A percentile compares a stretch with the other conserved stretches of the same genome.
Evolutionary conservation across 2,888 invertebrate genomes (phyloP).

Genomic region (Caenorhabditis angaria): DNA sequence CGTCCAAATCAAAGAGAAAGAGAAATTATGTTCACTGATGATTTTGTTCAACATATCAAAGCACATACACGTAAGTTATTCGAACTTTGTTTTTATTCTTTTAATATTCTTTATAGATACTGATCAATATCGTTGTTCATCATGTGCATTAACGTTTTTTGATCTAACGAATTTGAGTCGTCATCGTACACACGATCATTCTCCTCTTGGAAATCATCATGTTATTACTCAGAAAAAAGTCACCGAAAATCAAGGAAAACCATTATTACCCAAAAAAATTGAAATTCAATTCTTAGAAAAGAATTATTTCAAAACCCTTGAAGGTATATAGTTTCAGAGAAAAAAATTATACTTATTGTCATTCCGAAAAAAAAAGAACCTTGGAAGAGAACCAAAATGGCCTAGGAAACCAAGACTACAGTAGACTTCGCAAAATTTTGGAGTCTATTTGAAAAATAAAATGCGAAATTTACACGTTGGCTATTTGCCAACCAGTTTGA

Average conservation of each 20-base stretch:
- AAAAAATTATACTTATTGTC: no score
- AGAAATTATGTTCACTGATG: slow-evolving; percentile 8
- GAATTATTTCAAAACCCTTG: not conserved
- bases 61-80: slow-evolving; percentile 16
- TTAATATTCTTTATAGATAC: no score
- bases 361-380: no score
- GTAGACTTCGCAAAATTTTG: no score
- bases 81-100: not conserved
- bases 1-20: slow-evolving; percentile 7
- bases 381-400: no score
- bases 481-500: no score
- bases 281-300: not conserved
- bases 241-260: not conserved
- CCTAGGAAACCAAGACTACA: no score
- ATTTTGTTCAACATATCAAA: slow-evolving; percentile 12
- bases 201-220: not conserved
- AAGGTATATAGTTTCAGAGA: not conserved
- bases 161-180: not conserved
- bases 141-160: slow-evolving; percentile 22
- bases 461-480: no score
- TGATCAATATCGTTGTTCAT: no score
- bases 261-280: not conserved
- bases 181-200: slow-evolving; percentile 19
- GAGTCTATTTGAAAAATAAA: no score
- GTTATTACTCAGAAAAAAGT: not conserved